phyloP scores from a whole-genome alignment of 1,140 invertebrate genomes.

The Meloidogyne floridensis region DNA sequence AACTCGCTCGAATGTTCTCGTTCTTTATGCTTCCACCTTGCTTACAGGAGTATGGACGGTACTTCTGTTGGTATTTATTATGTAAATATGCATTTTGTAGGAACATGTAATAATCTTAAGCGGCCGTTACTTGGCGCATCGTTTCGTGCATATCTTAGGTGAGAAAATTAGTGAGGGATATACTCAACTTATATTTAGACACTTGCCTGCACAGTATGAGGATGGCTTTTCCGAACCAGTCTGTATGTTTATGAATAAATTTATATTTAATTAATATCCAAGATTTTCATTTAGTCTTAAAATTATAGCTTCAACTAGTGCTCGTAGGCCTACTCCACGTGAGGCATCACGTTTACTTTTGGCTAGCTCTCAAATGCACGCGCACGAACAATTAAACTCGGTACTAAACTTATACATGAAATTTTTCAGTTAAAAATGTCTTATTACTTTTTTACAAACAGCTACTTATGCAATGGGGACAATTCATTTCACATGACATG shows the following conservation, averaged over 20 bases:
- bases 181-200: slow-evolving; percentile 33
- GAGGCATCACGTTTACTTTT: slow-evolving; percentile 56
- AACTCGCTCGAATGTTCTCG: slow-evolving; percentile 41
- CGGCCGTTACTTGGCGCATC: slow-evolving; percentile 51
- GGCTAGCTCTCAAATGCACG: slow-evolving; percentile 51
- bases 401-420: neutral
- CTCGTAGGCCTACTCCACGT: slow-evolving; percentile 55
- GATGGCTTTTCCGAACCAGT: slow-evolving; percentile 55
- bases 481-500: slow-evolving; percentile 49
- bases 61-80: neutral
- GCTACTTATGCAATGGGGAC: slow-evolving; percentile 55
- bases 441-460: neutral
- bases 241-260: slow-evolving; percentile 40
- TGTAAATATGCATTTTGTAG: neutral
- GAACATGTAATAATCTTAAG: slow-evolving; percentile 53
- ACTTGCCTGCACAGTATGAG: slow-evolving; percentile 58
- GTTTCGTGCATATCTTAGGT: slow-evolving; percentile 57
- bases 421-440: neutral
- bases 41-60: slow-evolving; percentile 54
- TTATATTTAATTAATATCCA: slow-evolving; percentile 13
- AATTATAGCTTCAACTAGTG: slow-evolving; percentile 38
- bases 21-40: slow-evolving; percentile 53
- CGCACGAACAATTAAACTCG: slow-evolving; percentile 54
- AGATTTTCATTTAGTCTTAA: neutral
- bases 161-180: neutral